Base-by-base conservation (phyloP, 2,888 invertebrate genomes). In the Syrista parreyssii region DNA sequence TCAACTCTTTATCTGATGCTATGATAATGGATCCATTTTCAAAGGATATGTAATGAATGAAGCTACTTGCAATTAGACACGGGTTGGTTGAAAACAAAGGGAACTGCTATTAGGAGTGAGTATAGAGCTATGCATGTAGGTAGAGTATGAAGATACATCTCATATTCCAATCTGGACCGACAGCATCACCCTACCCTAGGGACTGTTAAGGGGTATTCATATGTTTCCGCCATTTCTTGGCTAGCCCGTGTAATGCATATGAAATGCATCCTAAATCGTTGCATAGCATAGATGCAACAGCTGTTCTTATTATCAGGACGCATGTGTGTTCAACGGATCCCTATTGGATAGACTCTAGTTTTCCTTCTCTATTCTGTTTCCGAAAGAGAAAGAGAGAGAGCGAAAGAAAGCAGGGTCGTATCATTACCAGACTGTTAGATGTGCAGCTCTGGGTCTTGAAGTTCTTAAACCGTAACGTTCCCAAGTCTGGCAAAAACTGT, bases 231-330 rank as follows among this genome's bases (percentile, higher is more conserved):
- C 33, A 76, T 76, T 78, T 76, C 76, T 76, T 74, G 76, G 69
- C 33, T 74, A 33, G 79, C 69, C 68, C 75, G 80, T 36, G 73
- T 36, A 75, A 75, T 75, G 80, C 79, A 80, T 80, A 79, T 75
- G 76, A 80, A 80, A 74, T 68, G 68, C 40, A 75, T 76, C 78
- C 79, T 80, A 80, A 79, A 79, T 79, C 78, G 76, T 68, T 30
- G 74, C 15, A 34, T 11, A n/a, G 73, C 71, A 55, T 71, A 33
- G 73, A 79, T 76, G 76, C 81, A 81, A 81, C 81, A 81, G 79
- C 81, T 81, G 81, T 76, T 81, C 15, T 71, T 69, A 75, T 68
- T 74, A 76, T 81, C 78, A 40, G 68, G 74, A 79, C 74, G 33
- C 71, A 71, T 71, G 71, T 71, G 71, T 71, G 32, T 71, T 71